Evolutionary conservation across 23 tunicate genomes (phyloP).

Genomic region (Ascidia mentula): DNA sequence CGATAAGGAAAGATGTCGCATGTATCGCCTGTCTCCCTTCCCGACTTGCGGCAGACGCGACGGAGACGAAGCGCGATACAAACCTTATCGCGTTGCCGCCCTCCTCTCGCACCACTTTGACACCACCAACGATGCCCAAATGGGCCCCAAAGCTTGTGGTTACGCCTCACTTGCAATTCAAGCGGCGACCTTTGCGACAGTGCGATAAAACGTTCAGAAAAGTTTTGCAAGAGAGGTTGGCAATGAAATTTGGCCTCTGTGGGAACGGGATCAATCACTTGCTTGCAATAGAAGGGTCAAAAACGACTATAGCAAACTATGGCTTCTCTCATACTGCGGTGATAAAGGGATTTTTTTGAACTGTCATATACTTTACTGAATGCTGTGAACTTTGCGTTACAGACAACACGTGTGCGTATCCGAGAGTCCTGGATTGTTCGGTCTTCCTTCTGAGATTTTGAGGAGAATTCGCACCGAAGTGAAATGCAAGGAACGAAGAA

Average conservation of each 20-base stretch:
- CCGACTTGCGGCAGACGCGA: not conserved
- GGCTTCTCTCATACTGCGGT: not conserved
- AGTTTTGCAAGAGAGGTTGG: not conserved
- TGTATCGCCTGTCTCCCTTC: not conserved
- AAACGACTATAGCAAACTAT: too few species aligned
- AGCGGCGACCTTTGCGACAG: not conserved
- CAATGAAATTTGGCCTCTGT: not conserved
- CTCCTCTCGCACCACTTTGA: too few species aligned
- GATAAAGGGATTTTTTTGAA: not conserved
- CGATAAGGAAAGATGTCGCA: not conserved
- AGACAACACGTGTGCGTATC: slow-evolving; percentile 45
- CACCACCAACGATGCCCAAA: too few species aligned
- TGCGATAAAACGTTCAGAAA: too few species aligned
- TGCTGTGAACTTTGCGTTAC: not conserved
- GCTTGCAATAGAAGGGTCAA: too few species aligned
- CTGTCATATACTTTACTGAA: not conserved
- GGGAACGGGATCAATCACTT: too few species aligned
- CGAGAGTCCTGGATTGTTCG: slow-evolving; percentile 45
- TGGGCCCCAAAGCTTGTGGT: too few species aligned
- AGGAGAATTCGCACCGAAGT: slow-evolving; percentile 15
- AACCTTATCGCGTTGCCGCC: too few species aligned
- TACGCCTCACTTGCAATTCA: not conserved
- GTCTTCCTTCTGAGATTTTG: slow-evolving; percentile 20
- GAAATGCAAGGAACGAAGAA: slow-evolving; percentile 26
- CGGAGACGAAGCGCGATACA: too few species aligned